These are phyloP conservation scores for Cephalopachus bancanus DNA, from an alignment of 2,797 vertebrate genomes.

Conservation along the genomic window DNA sequence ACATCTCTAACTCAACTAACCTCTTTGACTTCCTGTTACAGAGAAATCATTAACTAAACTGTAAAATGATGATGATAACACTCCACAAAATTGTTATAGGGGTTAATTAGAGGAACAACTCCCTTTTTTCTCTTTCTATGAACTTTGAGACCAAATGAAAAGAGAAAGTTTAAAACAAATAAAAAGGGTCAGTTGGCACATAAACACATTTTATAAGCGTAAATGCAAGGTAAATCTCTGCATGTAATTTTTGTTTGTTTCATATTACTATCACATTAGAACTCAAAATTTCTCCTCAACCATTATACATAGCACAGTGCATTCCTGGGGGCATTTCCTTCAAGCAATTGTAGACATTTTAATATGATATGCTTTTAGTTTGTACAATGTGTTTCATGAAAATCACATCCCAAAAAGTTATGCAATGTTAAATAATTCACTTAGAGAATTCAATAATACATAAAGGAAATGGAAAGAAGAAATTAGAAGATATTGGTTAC, in stretches of 20 bases:
- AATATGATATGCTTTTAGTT: slow-evolving; percentile 76
- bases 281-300: slow-evolving; percentile 28
- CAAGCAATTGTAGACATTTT: slow-evolving; percentile 67
- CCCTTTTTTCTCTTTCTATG: not conserved
- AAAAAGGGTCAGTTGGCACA: not conserved
- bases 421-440: slow-evolving; percentile 80
- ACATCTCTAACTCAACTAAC: not conserved
- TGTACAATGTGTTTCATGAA: slow-evolving; percentile 65
- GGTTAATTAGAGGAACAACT: not conserved
- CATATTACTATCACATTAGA: slow-evolving; percentile 39
- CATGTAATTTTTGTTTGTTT: slow-evolving; percentile 62
- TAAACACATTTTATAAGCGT: slow-evolving; percentile 27
- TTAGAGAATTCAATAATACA: slow-evolving; percentile 77
- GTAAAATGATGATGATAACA: not conserved
- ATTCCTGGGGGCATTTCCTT: slow-evolving; percentile 20
- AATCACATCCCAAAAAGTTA: slow-evolving; percentile 69
- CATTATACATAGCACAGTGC: slow-evolving; percentile 12
- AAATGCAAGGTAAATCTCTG: slow-evolving; percentile 42
- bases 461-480: slow-evolving; percentile 64
- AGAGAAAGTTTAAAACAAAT: not conserved
- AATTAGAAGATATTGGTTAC: slow-evolving; percentile 62
- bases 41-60: not conserved
- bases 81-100: not conserved
- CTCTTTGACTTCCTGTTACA: not conserved
- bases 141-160: slow-evolving; percentile 37